Evolutionary conservation across 1,140 invertebrate species (phyloP).

Genomic region (Hylaeus volcanicus): DNA sequence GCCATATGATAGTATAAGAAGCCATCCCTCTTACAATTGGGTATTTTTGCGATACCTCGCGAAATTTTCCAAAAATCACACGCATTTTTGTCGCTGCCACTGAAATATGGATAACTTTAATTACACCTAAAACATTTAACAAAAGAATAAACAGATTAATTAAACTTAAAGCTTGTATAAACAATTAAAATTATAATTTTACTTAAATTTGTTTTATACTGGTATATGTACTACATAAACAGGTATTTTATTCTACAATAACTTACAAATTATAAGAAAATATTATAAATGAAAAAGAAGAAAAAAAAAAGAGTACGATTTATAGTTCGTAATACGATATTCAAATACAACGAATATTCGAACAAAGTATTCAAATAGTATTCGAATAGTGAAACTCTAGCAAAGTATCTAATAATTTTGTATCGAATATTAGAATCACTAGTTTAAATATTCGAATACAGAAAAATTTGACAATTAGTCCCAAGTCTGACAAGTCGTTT

Average conservation of each 20-base stretch:
- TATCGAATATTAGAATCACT: too few species aligned
- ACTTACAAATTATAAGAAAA: constrained; percentile 9
- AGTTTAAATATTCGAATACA: too few species aligned
- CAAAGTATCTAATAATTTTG: too few species aligned
- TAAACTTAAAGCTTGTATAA: background rate
- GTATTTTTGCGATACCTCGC: constrained; percentile 77
- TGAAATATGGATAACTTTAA: constrained; percentile 37
- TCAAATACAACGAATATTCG: too few species aligned
- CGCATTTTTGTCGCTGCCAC: constrained; percentile 66
- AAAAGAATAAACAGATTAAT: background rate
- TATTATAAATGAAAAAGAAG: too few species aligned
- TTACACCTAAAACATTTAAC: constrained; percentile 1
- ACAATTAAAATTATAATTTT: background rate
- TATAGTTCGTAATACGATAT: background rate
- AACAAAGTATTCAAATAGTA: too few species aligned
- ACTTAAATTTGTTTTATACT: background rate
- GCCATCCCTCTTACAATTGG: constrained; percentile 86
- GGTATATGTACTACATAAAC: constrained; percentile 3
- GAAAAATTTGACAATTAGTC: too few species aligned
- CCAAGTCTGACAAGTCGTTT: constrained; percentile 25
- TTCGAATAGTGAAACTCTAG: too few species aligned
- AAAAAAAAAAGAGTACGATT: too few species aligned
- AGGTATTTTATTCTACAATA: background rate
- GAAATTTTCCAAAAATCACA: constrained; percentile 75
- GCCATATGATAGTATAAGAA: constrained; percentile 88